Evolutionary conservation across 1,140 invertebrate species (phyloP), one percentile per base, ranked within the genome.

Genomic region (Leguminivora glycinivorella): DNA sequence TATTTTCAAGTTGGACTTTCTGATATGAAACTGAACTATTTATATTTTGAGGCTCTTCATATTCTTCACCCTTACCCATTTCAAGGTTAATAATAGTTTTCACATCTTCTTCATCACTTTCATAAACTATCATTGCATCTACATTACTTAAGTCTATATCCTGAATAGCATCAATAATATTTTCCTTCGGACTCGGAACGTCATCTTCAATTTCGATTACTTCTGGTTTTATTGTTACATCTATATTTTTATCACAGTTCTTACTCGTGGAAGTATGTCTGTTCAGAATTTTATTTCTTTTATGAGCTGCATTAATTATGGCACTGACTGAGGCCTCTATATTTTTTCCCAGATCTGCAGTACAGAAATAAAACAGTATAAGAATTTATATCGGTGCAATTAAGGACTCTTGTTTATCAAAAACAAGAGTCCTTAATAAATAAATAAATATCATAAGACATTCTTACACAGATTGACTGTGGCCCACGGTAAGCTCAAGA

Each of bases 91-190:
- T 22, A 6, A 52, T 22, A 9, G 19, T 52, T 10, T 22, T 52
- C 19, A 52, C 47, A 3, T 52, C 47, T 19, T 19, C 47, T 19
- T 52, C 47, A 19, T 52, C 47, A 19, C 47, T 52, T 22, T 52
- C 47, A 52, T 52, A 52, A 1, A 52, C 7, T 4, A 22, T 10
- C 19, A 22, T 52, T 3, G 47, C 47, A 3, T 52, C 47, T 1
- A 52, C 47, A 22, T 52, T 52, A 52, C 10, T 52, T 6, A 52
- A 52, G 19, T 52, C 47, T 52, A 52, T 22, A n/a, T 52, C 47
- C 22, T 22, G 6, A 5, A 52, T 52, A 0, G 47, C 47, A 2
- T 52, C 47, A 9, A 52, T 19, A 22, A 52, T 19, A n/a, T 52
- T n/a, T 2, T 5, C 6, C n/a, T 52, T 9, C 4, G 47, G 47